Base-by-base conservation (phyloP, 1,140 invertebrate species). In the Lasaia peninsularis region DNA sequence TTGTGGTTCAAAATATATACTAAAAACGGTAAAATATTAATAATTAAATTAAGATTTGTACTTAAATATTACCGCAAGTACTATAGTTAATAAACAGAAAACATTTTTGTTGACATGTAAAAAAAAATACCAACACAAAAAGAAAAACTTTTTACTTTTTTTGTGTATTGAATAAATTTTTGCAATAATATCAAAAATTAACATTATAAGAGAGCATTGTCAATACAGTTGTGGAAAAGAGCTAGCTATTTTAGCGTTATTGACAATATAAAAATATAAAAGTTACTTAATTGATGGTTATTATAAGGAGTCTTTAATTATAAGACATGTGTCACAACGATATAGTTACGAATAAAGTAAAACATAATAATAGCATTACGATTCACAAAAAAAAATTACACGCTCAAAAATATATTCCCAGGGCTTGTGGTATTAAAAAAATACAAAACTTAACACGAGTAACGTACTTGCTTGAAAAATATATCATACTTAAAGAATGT, bases 1-100 rank as follows among this genome's bases (percentile, higher is more conserved):
- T 77, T 75, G 76, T 73, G 74, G 78, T 78, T 85, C 65, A 69
- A 76, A 64, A 73, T 71, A 71, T 74, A 71, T 79, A 80, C 69
- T 75, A 76, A 62, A 37, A 18, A 21, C 34, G 33, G 33, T 34
- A 48, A 48, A 54, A 54, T 28, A 24, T 35, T 37, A 48, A 56
- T 57, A 57, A 32, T 37, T 52, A 56, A 44, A 56, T 62, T 52
- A 65, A 53, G 53, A 62, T 67, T 70, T 69, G 56, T 63, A 69
- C 60, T 69, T 55, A 68, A 61, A 73, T 62, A 52, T 48, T 48
- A 48, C 40, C 18, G 20, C 40, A 21, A 14, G 40, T 44, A 20
- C 40, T 16, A 9, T 48, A 48, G 40, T 11, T 48, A 10, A 20
- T 48, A 48, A n/a, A 48, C 2, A 10, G 18, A 48, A 40, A 2